Percentiles rank a stretch among this genome's conserved stretches.
Conservation (phyloP, 2,797 vertebrate genomes). For the Crossoptilon crossoptilon region DNA sequence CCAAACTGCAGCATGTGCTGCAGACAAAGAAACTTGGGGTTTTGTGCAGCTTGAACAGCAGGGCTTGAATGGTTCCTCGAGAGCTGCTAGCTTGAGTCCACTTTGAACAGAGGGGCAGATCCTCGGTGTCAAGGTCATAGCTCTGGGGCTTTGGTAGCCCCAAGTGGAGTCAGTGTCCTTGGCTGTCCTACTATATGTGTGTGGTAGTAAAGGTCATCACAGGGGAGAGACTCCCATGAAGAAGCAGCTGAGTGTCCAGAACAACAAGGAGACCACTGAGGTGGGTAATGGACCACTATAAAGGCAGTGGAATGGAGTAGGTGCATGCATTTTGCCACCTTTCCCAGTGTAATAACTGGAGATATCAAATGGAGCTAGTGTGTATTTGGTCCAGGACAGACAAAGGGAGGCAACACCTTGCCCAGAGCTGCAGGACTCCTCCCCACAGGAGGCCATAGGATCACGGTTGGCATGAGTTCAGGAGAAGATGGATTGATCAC, state of each 20-base stretch:
- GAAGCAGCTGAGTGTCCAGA: rapidly evolving
- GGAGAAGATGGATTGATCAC: background rate
- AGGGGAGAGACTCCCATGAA: background rate
- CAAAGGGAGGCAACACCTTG: background rate
- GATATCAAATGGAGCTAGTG: background rate
- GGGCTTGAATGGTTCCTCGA: background rate
- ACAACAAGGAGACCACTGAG: background rate
- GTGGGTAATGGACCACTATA: background rate
- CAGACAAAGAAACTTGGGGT: background rate
- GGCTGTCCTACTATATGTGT: background rate
- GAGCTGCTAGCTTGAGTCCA: background rate
- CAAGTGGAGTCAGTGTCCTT: background rate
- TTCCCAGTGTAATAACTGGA: background rate
- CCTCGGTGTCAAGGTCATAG: rapidly evolving
- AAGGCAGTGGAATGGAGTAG: background rate
- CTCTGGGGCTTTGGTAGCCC: background rate
- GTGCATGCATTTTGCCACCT: background rate
- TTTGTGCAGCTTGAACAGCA: background rate
- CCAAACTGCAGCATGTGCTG: background rate
- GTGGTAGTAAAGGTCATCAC: background rate
- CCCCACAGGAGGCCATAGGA: background rate
- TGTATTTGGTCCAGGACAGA: background rate
- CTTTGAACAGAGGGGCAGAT: background rate
- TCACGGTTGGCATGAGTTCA: background rate
- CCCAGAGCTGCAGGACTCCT: background rate